Evolutionary conservation across 2,888 invertebrate species (phyloP).

Genomic region (Oithona nana): DNA sequence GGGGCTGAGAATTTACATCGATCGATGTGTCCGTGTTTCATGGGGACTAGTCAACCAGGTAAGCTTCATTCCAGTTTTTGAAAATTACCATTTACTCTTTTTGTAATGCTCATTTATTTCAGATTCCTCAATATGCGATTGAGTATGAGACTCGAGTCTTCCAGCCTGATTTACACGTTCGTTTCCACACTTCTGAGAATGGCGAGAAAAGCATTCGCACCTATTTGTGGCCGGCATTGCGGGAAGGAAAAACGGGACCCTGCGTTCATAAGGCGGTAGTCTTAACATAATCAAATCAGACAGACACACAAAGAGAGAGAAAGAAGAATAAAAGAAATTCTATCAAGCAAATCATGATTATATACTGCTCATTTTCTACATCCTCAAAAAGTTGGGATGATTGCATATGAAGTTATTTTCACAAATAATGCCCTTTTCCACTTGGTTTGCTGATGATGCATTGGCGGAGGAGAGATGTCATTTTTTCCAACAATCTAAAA

Average conservation of each 20-base stretch:
- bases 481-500: too few relatives aligned
- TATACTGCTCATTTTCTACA: background rate
- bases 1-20: slow-evolving; percentile 56
- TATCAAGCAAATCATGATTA: background rate
- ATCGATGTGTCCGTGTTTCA: slow-evolving; percentile 61
- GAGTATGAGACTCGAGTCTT: slow-evolving; percentile 39
- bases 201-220: slow-evolving; percentile 53
- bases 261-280: slow-evolving; percentile 72
- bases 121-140: slow-evolving; percentile 31
- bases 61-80: slow-evolving; percentile 7
- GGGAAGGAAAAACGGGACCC: slow-evolving; percentile 43
- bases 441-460: too few relatives aligned
- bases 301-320: too few relatives aligned
- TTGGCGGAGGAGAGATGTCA: too few relatives aligned
- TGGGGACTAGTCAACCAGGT: slow-evolving; percentile 65
- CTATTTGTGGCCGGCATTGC: slow-evolving; percentile 69
- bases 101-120: slow-evolving; percentile 6
- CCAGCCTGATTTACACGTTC: slow-evolving; percentile 52
- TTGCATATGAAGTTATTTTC: background rate
- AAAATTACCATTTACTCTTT: too few relatives aligned
- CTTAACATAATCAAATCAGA: slow-evolving; percentile 38
- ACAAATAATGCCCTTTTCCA: too few relatives aligned
- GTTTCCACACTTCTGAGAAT: slow-evolving; percentile 53
- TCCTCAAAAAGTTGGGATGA: too few relatives aligned
- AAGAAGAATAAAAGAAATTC: background rate